phyloP scores from a whole-genome alignment of 2,113 vertebrate species.

The Corydoras maculifer region DNA sequence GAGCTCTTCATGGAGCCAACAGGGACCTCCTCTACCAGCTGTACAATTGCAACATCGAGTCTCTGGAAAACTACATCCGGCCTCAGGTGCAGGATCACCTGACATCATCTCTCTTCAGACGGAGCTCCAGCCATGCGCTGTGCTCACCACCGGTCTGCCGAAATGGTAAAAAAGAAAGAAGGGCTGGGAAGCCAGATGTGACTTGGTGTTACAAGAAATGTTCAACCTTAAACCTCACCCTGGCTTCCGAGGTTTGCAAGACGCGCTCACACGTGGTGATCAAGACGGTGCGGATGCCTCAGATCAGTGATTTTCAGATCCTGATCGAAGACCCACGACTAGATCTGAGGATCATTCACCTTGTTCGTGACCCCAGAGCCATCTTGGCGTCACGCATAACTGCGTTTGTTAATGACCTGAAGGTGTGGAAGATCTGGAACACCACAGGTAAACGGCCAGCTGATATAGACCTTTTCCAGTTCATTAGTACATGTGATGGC shows the following conservation, averaged over 20 bases:
- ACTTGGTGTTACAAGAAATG: conserved; percentile 66
- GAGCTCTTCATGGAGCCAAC: conserved; percentile 66
- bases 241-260: conserved; percentile 62
- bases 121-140: conserved; percentile 69
- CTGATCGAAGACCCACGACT: conserved; percentile 70
- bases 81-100: conserved; percentile 65
- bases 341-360: conserved; percentile 70
- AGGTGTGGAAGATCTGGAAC: conserved; percentile 76
- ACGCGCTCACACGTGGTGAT: conserved; percentile 59
- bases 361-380: conserved; percentile 77
- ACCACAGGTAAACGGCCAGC: conserved; percentile 64
- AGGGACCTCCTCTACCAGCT: conserved; percentile 71
- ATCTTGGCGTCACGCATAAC: conserved; percentile 69
- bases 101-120: conserved; percentile 63
- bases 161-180: conserved; percentile 19
- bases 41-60: conserved; percentile 68
- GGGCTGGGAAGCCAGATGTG: conserved; percentile 48
- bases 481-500: conserved; percentile 66
- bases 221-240: conserved; percentile 62
- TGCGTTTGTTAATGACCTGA: conserved; percentile 62
- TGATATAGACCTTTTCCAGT: conserved; percentile 64
- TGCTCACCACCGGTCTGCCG: conserved; percentile 67
- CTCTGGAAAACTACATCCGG: conserved; percentile 69
- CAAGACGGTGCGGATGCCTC: conserved; percentile 70
- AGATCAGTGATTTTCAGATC: conserved; percentile 65